phyloP scores from a whole-genome alignment of 2,888 invertebrate species.

The Daptonema setosum region DNA sequence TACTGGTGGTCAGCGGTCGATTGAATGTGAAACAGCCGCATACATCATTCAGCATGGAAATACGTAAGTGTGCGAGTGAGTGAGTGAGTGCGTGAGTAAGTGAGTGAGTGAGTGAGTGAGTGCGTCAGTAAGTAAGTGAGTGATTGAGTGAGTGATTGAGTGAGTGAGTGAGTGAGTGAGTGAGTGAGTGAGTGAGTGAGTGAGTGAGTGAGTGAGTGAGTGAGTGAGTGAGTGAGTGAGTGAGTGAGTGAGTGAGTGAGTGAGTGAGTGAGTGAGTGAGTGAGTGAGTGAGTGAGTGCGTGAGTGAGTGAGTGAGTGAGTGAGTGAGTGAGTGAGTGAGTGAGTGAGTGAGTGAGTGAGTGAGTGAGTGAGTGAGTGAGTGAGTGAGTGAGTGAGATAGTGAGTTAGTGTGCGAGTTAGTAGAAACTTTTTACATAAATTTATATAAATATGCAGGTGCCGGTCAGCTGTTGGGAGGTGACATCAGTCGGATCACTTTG shows the following conservation, averaged over 20 bases:
- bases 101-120: background rate
- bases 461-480: background rate
- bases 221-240: background rate
- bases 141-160: too few species aligned
- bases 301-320: background rate
- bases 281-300: background rate
- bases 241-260: background rate
- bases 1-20: background rate
- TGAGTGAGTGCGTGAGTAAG: background rate
- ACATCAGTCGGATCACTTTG: background rate
- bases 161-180: background rate
- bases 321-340: background rate
- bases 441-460: background rate
- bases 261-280: background rate
- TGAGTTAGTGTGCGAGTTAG: background rate
- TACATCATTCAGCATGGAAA: background rate
- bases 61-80: background rate
- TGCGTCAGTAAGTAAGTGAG: background rate
- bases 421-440: background rate
- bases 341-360: background rate
- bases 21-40: background rate
- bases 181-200: background rate
- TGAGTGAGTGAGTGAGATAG: background rate
- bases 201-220: background rate
- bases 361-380: background rate